Evolutionary conservation across 2,888 invertebrate genomes (phyloP), one percentile per base, ranked within the genome.

Genomic region (Pandemis heparana): DNA sequence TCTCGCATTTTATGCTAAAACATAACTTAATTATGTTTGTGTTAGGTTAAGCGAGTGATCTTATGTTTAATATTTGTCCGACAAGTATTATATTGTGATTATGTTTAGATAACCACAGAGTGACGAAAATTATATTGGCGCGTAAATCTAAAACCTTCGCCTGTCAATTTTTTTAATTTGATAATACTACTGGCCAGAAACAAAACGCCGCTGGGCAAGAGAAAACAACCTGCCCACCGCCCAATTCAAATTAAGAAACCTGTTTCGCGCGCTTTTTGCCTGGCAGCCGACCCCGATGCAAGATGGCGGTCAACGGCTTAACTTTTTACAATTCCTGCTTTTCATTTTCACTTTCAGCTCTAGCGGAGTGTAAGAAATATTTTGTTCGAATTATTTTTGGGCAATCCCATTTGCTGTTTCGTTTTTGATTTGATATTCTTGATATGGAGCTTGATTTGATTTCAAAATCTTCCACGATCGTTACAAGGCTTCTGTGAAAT

Each of bases 181-280:
- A 48, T 48, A 70, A 53, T 61, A 43, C 7, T 73, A 79, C 76
- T 79, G 76, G 77, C 77, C 75, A 67, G 61, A 59, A 71, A 76
- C 51, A 74, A 68, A 39, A 41, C 79, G 80, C 84, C 83, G 78
- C 81, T 75, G 82, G 85, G 79, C 81, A 83, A 88, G 88, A 87
- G 90, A 91, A 91, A 91, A 88, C 84, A 83, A 89, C 89, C 85
- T 89, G 91, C 84, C 80, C 78, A 80, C 81, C 81, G 82, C 85
- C 84, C 85, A 90, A 88, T 90, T 89, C 83, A 81, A 88, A 87
- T 83, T 84, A 74, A 81, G 81, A 89, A 56, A 92, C 92, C 89
- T 89, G 92, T 89, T 90, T 81, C 80, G 83, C 81, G 80, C 83
- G 80, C 84, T 89, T 92, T 90, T 88, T 86, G 83, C 85, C 86